These are phyloP conservation scores for Phthorimaea operculella DNA, from an alignment of 1,140 invertebrate genomes.

Conservation along the genomic window DNA sequence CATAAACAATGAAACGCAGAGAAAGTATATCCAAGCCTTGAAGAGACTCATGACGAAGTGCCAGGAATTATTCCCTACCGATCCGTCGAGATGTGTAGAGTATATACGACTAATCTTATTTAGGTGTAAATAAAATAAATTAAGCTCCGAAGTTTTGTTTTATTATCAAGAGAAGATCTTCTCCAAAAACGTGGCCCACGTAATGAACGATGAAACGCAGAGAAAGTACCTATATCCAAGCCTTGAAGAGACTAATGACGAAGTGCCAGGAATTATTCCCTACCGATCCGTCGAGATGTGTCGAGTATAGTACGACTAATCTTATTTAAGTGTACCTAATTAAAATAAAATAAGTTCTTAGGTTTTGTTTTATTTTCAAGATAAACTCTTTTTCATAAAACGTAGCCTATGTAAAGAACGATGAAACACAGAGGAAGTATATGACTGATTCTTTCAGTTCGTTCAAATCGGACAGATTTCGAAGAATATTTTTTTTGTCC, in stretches of 20 bases:
- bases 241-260: conserved; percentile 93
- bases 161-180: conserved; percentile 90
- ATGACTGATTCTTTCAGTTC: no score
- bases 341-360: not conserved
- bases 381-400: conserved; percentile 99
- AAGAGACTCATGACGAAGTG: conserved; percentile 98
- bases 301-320: conserved; percentile 81
- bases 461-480: no score
- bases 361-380: conserved; percentile 39
- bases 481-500: no score
- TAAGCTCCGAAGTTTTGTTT: not conserved
- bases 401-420: conserved; percentile 75
- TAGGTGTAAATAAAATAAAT: not conserved
- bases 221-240: conserved; percentile 99
- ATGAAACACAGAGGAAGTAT: conserved; percentile 99
- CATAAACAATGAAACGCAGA: conserved; percentile 90
- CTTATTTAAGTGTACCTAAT: not conserved
- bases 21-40: conserved; percentile 96
- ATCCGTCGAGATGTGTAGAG: conserved; percentile 97
- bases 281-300: conserved; percentile 96
- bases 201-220: conserved; percentile 91
- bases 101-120: conserved; percentile 69
- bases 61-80: conserved; percentile 96
- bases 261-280: conserved; percentile 98
- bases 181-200: conserved; percentile 90